These are phyloP conservation scores for Sesamia inferens DNA, from an alignment of 2,888 invertebrate genomes.

Conservation along the genomic window DNA sequence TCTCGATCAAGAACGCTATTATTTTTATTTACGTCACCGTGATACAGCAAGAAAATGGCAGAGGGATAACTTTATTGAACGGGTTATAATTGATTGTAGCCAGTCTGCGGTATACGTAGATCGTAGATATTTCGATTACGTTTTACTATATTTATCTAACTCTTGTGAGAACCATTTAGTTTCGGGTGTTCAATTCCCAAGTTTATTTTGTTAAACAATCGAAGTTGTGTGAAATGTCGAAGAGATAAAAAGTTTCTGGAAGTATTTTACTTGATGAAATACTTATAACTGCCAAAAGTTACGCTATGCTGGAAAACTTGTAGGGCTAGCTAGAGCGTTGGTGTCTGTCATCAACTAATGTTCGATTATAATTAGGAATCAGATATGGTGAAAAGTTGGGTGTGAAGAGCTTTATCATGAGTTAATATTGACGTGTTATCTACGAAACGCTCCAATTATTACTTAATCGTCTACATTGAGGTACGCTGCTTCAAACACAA, in stretches of 20 bases:
- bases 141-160: not conserved
- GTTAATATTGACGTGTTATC: not conserved
- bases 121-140: not conserved
- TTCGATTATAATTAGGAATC: not conserved
- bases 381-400: not conserved
- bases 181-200: constrained; percentile 21
- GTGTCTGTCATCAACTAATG: not conserved
- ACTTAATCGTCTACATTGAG: constrained; percentile 11
- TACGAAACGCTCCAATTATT: constrained; percentile 15
- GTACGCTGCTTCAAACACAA: constrained; percentile 31
- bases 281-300: not conserved
- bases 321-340: not conserved
- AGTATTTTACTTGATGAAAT: not conserved
- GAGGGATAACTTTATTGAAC: constrained; percentile 57
- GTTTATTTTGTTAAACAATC: constrained; percentile 17
- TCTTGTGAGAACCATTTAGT: constrained; percentile 6
- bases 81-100: constrained; percentile 58
- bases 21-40: constrained; percentile 50
- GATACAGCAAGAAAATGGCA: constrained; percentile 44
- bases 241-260: constrained; percentile 1
- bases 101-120: constrained; percentile 5
- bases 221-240: constrained; percentile 13
- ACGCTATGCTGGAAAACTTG: not conserved
- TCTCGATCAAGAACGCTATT: constrained; percentile 37
- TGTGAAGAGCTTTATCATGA: no score